Evolutionary conservation across 2,888 invertebrate genomes (phyloP).

Genomic region (Taenaris catops): DNA sequence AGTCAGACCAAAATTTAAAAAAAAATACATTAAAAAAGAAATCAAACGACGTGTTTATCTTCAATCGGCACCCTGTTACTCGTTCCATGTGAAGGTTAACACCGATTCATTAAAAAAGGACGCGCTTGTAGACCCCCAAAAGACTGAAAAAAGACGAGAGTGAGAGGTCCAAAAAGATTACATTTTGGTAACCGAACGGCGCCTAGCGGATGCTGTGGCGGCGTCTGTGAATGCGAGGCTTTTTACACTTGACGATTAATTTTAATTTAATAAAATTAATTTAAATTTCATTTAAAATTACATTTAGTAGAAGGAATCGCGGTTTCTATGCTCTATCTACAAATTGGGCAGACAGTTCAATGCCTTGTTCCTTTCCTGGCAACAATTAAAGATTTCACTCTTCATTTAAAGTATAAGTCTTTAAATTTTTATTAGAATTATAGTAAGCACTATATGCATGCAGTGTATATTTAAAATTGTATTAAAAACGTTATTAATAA

Average conservation of each 20-base stretch:
- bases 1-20: too few species aligned
- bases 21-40: conserved; percentile 40
- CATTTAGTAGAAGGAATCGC: too few species aligned
- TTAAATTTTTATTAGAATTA: too few species aligned
- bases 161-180: conserved; percentile 58
- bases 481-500: too few species aligned
- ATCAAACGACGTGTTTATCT: conserved; percentile 61
- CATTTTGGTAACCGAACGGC: conserved; percentile 71
- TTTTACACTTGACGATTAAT: conserved; percentile 39
- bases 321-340: too few species aligned
- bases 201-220: conserved; percentile 72
- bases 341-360: too few species aligned
- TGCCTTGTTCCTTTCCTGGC: too few species aligned
- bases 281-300: too few species aligned
- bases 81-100: conserved; percentile 76
- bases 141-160: conserved; percentile 67
- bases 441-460: too few species aligned
- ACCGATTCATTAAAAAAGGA: conserved; percentile 77
- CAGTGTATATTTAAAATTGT: too few species aligned
- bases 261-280: conserved; percentile 1
- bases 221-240: conserved; percentile 65
- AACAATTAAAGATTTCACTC: too few species aligned
- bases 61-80: conserved; percentile 76
- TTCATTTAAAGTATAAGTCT: too few species aligned
- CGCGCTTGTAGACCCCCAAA: conserved; percentile 72